Conservation (phyloP, 2,113 vertebrate species). For the Patagioenas fasciata region DNA sequence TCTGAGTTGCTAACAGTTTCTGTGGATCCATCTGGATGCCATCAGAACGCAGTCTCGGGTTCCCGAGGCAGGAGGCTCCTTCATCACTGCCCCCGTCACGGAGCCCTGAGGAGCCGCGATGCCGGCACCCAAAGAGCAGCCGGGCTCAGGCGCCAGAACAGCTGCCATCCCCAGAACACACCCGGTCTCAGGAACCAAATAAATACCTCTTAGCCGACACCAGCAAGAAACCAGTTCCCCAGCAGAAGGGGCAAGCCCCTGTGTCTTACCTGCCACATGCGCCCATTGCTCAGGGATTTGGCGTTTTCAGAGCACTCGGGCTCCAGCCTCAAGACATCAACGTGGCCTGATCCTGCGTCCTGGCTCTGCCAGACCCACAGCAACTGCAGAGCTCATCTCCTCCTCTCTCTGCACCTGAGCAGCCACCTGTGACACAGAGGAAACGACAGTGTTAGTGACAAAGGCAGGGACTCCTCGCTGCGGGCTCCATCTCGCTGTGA, state of each 20-base stretch:
- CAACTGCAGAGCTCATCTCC: accelerated
- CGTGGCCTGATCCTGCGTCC: accelerated
- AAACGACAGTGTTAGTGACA: constrained; percentile 27
- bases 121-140: constrained; percentile 54
- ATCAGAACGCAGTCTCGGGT: constrained; percentile 69
- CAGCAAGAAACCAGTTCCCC: neutral
- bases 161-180: neutral
- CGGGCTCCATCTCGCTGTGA: neutral
- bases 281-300: neutral
- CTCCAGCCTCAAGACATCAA: neutral
- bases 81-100: constrained; percentile 68
- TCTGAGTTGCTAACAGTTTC: constrained; percentile 66
- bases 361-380: neutral
- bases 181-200: neutral
- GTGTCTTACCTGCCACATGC: neutral
- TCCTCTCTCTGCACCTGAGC: neutral
- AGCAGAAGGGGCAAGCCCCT: neutral
- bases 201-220: neutral
- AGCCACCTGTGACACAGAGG: neutral
- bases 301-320: accelerated
- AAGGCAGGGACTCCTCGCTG: constrained; percentile 9
- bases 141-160: constrained; percentile 42
- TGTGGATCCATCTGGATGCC: constrained; percentile 76
- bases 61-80: constrained; percentile 65
- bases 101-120: constrained; percentile 43